Conservation (phyloP, 2,797 vertebrate species). For the Muraenolepis orangiensis region DNA sequence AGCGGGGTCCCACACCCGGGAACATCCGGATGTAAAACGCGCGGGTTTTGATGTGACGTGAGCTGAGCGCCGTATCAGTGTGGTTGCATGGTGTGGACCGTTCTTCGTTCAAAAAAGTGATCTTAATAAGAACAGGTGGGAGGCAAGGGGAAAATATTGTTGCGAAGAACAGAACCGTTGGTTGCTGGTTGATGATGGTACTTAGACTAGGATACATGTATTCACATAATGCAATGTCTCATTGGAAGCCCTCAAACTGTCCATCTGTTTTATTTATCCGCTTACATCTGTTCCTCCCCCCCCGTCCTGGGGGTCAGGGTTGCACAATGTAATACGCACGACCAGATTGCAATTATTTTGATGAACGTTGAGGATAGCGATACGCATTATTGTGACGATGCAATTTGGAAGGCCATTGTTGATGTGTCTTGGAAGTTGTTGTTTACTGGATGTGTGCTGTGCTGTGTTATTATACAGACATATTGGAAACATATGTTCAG, state of each 20-base stretch:
- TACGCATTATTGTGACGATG: neutral
- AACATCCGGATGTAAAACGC: conserved; percentile 46
- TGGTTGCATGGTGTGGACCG: conserved; percentile 22
- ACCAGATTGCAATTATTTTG: conserved; percentile 1
- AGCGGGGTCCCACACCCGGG: conserved; percentile 5
- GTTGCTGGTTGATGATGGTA: neutral
- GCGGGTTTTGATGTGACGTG: conserved; percentile 35
- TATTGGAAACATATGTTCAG: neutral
- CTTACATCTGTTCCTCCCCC: neutral
- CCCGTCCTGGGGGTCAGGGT: neutral
- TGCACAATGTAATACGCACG: neutral
- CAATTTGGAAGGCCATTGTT: neutral
- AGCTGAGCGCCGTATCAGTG: conserved; percentile 13
- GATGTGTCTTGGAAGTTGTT: neutral
- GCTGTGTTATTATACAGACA: neutral
- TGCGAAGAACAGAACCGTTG: neutral
- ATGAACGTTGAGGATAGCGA: neutral
- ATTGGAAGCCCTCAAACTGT: neutral
- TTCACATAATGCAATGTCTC: conserved; percentile 8
- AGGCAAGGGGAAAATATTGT: neutral
- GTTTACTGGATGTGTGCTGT: neutral
- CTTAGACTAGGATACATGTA: neutral
- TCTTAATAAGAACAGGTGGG: neutral
- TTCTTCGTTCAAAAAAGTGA: conserved; percentile 30
- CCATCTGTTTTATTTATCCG: neutral